Base-by-base conservation (phyloP, 2,797 vertebrate species). In the Naso thynnoides region DNA sequence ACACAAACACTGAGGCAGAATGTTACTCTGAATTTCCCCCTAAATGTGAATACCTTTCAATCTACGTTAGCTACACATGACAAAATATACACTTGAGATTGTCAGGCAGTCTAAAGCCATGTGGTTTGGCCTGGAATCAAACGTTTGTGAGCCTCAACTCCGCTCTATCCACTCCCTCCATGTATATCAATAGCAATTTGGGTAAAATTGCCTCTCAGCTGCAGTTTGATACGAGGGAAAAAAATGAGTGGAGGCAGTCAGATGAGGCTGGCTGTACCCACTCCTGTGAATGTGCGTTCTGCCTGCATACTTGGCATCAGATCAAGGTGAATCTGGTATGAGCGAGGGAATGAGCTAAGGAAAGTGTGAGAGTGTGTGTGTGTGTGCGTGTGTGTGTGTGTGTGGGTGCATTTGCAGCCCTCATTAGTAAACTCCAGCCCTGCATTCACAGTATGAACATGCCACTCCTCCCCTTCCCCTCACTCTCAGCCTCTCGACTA, bases 381-480 rank as follows among this genome's bases (percentile, higher is more conserved):
- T 63, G 73, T 73, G 65, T 42, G 69, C 69, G 68, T 60, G 73
- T 72, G 70, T 59, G 76, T 89, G 47, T 71, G 68, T 44, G 70
- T 73, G 71, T 61, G 75, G 72, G 67, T 56, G 75, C 48, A 84
- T 94, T 91, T 79, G 85, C 85, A 88, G 84, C 84, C 89, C 94
- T 96, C 96, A 96, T 97, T 97, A 97, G 95, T 87, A 87, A 85
- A 93, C 90, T 91, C 88, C 87, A 95, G 91, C 94, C 92, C 91
- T 88, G 77, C 87, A 42, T 80, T 93, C 76, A 90, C 87, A 88
- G 86, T 95, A 95, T 96, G 95, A 94, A 95, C 95, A 93, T 94
- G 84, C 91, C 90, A 23, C 91, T 94, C 94, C 93, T 88, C 92
- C 92, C 77, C 88, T 91, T 93, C 93, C 85, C 91, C 88, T 90